Evolutionary conservation across 2,113 vertebrate species (phyloP).

Genomic region (Ia io): DNA sequence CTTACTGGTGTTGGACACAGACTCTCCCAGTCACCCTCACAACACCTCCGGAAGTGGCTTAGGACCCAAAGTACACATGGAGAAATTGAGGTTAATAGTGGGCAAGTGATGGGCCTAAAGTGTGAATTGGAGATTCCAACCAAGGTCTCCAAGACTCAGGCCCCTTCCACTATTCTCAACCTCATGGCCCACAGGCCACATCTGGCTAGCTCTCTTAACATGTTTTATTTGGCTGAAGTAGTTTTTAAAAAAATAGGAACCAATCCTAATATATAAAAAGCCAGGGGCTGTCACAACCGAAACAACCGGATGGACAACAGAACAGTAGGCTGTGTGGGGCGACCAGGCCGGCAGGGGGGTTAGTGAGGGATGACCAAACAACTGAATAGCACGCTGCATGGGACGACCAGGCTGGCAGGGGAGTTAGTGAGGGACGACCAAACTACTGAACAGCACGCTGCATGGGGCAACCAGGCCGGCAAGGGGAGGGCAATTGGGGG

Average conservation of each 20-base stretch:
- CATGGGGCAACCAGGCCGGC: too few species aligned
- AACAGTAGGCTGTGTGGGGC: too few species aligned
- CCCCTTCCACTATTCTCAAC: neutral
- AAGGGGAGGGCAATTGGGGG: too few species aligned
- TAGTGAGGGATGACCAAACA: too few species aligned
- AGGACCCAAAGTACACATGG: neutral
- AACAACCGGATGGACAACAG: too few species aligned
- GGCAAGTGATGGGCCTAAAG: neutral
- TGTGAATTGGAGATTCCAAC: neutral
- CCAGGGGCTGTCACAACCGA: too few species aligned
- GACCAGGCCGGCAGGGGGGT: too few species aligned
- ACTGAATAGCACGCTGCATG: too few species aligned
- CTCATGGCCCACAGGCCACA: neutral
- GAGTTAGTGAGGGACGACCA: too few species aligned
- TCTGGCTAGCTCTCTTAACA: neutral
- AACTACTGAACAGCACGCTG: too few species aligned
- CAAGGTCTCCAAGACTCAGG: neutral
- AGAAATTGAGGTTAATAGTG: neutral
- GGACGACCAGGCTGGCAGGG: too few species aligned
- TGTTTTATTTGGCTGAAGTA: constrained; percentile 3
- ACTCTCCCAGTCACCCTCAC: neutral
- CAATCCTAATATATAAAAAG: too few species aligned
- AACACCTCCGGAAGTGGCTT: neutral
- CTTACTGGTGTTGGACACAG: neutral
- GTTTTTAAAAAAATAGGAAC: neutral